Conservation (phyloP, 2,888 invertebrate genomes). For the Melanostoma mellinum region DNA sequence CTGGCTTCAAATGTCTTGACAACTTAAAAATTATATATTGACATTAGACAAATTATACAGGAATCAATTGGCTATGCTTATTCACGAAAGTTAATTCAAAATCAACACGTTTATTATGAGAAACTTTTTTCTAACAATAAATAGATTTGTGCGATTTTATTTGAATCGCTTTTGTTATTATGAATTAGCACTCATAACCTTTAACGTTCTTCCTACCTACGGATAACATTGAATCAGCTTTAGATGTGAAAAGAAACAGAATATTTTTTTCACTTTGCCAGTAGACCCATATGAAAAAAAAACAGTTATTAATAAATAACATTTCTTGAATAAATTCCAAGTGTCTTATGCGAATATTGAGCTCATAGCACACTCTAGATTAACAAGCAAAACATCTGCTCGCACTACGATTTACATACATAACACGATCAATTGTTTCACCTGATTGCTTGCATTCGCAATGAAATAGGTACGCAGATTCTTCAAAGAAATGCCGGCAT, state of each 20-base stretch:
- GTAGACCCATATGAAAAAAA: background rate
- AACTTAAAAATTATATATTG: too few relatives aligned
- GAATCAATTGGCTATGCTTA: too few relatives aligned
- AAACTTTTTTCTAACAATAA: too few relatives aligned
- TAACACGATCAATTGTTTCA: constrained; percentile 19
- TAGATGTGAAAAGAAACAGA: background rate
- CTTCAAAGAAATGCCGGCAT: constrained; percentile 67
- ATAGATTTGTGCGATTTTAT: too few relatives aligned
- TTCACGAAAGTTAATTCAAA: too few relatives aligned
- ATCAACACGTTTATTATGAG: too few relatives aligned
- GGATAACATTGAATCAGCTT: too few relatives aligned
- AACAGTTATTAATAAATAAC: constrained; percentile 34
- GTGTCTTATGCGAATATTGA: background rate
- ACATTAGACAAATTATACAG: too few relatives aligned
- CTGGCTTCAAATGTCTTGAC: too few relatives aligned
- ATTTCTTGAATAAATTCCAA: background rate
- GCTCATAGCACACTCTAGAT: constrained; percentile 15
- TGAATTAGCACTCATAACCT: too few relatives aligned
- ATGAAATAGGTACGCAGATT: constrained; percentile 20
- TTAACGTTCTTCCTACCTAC: too few relatives aligned
- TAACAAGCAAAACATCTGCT: constrained; percentile 33
- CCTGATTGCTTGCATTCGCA: constrained; percentile 30
- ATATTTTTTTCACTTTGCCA: background rate
- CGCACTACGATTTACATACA: constrained; percentile 31
- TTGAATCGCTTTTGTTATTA: too few relatives aligned